Conservation (phyloP, 2,113 vertebrate genomes). For the Tachysurus fulvidraco region DNA sequence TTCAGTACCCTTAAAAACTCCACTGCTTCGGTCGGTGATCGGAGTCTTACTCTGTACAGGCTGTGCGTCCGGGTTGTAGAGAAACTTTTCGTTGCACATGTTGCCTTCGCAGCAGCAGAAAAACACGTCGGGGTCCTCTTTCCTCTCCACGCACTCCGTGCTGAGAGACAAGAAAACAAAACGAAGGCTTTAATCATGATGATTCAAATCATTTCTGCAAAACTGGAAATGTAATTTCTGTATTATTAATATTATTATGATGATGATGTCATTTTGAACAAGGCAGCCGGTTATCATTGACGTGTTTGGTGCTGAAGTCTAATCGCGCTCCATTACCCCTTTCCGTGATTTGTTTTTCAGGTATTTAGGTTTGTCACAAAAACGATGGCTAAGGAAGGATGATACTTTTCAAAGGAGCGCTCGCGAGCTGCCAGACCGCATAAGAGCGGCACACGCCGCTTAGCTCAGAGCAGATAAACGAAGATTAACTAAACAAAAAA, state of each 20-base stretch:
- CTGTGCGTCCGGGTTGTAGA: slow-evolving; percentile 81
- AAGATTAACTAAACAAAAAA: slow-evolving; percentile 49
- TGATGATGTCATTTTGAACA: not conserved
- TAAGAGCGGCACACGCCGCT: slow-evolving; percentile 35
- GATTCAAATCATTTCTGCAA: not conserved
- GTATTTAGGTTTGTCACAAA: not conserved
- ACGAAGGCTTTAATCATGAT: not conserved
- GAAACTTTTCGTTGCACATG: slow-evolving; percentile 88
- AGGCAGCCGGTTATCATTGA: not conserved
- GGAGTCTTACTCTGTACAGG: slow-evolving; percentile 78
- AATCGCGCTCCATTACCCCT: not conserved
- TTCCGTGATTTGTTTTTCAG: slow-evolving; percentile 2
- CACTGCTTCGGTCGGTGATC: slow-evolving; percentile 47
- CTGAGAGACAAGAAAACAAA: slow-evolving; percentile 62
- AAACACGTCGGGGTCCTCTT: slow-evolving; percentile 90
- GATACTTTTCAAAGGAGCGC: slow-evolving; percentile 29
- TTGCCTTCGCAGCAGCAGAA: slow-evolving; percentile 96
- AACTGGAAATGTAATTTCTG: not conserved
- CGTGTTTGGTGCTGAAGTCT: not conserved
- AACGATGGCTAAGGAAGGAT: slow-evolving; percentile 12
- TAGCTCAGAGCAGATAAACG: slow-evolving; percentile 47
- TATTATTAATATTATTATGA: not conserved
- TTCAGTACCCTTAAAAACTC: slow-evolving; percentile 53
- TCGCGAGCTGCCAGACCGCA: slow-evolving; percentile 39
- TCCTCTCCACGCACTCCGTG: slow-evolving; percentile 87